Percentiles rank a stretch among this genome's conserved stretches.
Conservation (phyloP, 2,888 invertebrate genomes). For the Melitaea athalia region DNA sequence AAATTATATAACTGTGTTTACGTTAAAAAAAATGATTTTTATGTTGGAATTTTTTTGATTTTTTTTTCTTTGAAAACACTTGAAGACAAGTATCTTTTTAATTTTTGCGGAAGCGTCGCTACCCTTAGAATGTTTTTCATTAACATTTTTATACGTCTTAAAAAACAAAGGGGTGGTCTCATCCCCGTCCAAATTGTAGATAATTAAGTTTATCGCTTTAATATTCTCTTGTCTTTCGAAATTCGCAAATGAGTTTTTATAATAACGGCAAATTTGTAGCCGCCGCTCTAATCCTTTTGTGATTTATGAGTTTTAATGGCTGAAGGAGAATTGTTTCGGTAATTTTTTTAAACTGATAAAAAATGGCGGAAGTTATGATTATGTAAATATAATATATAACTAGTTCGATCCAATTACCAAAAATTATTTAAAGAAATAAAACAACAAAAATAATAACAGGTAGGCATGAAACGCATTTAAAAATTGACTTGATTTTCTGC, state of each 20-base stretch:
- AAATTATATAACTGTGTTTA: too few species aligned
- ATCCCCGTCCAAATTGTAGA: constrained; percentile 64
- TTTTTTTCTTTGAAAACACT: neutral
- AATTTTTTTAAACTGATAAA: neutral
- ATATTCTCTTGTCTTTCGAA: constrained; percentile 79
- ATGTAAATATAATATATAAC: too few species aligned
- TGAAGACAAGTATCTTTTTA: neutral
- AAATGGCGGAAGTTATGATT: too few species aligned
- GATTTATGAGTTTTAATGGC: constrained; percentile 60
- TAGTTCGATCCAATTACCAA: too few species aligned
- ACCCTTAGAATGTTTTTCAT: constrained; percentile 46
- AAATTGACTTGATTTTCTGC: too few species aligned
- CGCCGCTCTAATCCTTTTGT: constrained; percentile 67
- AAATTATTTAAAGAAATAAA: too few species aligned
- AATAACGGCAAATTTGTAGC: constrained; percentile 78
- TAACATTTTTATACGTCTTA: constrained; percentile 66
- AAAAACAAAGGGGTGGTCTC: constrained; percentile 58
- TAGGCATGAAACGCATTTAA: too few species aligned
- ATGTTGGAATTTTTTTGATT: too few species aligned
- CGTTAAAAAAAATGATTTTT: too few species aligned
- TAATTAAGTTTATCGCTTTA: constrained; percentile 79
- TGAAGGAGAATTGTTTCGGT: constrained; percentile 14
- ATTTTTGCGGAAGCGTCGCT: constrained; percentile 24
- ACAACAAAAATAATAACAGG: too few species aligned
- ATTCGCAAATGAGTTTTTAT: constrained; percentile 82